A percentile compares a stretch with the other conserved stretches of the same genome.
Conservation (phyloP, 2,888 invertebrate species). For the Agrilus mali region DNA sequence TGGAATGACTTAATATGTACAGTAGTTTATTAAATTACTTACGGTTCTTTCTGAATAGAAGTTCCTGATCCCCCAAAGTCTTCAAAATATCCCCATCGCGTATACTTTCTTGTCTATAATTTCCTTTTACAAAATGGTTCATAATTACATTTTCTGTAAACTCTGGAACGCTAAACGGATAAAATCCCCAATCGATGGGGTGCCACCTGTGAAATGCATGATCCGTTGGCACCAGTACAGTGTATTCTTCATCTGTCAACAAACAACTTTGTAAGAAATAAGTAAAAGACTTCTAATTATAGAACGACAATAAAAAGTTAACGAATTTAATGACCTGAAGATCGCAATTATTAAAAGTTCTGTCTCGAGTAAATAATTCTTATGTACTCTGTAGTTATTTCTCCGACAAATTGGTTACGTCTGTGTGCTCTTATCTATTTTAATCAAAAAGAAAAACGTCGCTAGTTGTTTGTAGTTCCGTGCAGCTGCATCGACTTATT, state of each 20-base stretch:
- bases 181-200: constrained; percentile 58
- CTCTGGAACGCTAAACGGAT: constrained; percentile 52
- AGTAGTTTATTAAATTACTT: constrained; percentile 32
- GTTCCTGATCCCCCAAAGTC: constrained; percentile 45
- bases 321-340: too few species aligned
- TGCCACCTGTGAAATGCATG: constrained; percentile 55
- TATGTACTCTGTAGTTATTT: too few species aligned
- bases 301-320: too few species aligned
- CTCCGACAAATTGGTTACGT: too few species aligned
- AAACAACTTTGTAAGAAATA: neutral
- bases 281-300: too few species aligned
- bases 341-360: too few species aligned
- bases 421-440: too few species aligned
- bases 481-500: too few species aligned
- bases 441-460: too few species aligned
- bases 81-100: constrained; percentile 41
- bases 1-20: neutral
- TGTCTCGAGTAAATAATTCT: too few species aligned
- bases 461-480: too few species aligned
- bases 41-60: constrained; percentile 45
- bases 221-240: constrained; percentile 50
- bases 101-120: constrained; percentile 42
- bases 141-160: constrained; percentile 48
- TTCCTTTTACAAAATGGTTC: constrained; percentile 47
- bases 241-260: constrained; percentile 41